These are phyloP conservation scores for Corythoichthys intestinalis DNA, from an alignment of 2,113 vertebrate genomes.

Conservation along the genomic window DNA sequence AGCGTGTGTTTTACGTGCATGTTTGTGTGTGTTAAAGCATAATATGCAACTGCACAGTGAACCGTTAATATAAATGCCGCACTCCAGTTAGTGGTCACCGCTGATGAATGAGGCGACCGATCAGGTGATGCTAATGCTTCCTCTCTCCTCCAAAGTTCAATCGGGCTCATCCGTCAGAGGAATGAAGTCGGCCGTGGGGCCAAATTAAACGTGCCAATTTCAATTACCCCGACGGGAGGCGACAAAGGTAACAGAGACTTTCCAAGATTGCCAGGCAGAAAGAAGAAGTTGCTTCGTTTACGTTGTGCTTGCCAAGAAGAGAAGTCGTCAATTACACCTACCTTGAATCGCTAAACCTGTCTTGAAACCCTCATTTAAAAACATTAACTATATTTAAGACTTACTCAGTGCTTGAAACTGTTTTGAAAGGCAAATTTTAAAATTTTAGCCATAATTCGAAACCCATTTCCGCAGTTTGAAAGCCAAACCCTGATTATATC, in stretches of 20 bases:
- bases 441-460: not conserved
- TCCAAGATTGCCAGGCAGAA: conserved; percentile 46
- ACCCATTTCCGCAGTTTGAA: not conserved
- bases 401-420: not conserved
- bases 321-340: not conserved
- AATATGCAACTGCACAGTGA: no score
- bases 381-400: not conserved
- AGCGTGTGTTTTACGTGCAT: not conserved
- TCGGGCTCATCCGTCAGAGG: conserved; percentile 75
- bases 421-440: not conserved
- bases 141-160: conserved; percentile 73
- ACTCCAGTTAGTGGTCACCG: conserved; percentile 7
- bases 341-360: not conserved
- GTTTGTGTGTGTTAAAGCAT: not conserved
- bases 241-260: conserved; percentile 45
- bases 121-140: conserved; percentile 73
- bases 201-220: conserved; percentile 78
- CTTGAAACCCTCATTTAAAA: not conserved
- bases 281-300: no score
- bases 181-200: conserved; percentile 68
- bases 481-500: no score
- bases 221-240: conserved; percentile 62
- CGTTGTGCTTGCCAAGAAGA: no score
- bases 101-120: conserved; percentile 70
- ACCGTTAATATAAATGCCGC: no score